Evolutionary conservation across 2,888 invertebrate species (phyloP), one percentile per base, ranked within the genome.

Genomic region (Byasa hedistus): DNA sequence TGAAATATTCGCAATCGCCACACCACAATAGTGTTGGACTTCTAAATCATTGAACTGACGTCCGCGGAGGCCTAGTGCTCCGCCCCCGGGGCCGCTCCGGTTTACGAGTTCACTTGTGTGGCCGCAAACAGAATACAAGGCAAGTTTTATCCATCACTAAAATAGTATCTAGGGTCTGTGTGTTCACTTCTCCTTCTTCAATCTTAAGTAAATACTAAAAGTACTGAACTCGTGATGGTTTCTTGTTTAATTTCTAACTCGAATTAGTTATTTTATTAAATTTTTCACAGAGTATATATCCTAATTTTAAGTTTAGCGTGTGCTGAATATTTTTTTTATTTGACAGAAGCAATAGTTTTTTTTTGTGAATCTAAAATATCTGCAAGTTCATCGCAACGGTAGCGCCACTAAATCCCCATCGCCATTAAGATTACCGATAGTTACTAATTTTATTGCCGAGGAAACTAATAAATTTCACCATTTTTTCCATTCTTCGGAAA

Each of bases 401-500:
- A 79, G 77, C 74, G 69, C 32, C 67, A 66, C 66, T 66, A 83
- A 77, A 80, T 83, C 76, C 81, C 80, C 68, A 74, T 74, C 68
- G 70, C 80, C 82, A 82, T 88, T 88, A 79, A 88, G 89, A 89
- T 89, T 77, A 71, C 71, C 76, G 87, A 87, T 88, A 86, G 72
- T 76, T 71, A 75, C 81, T 78, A 82, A 83, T 85, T 91, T 90
- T 90, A 91, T 89, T 83, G 85, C 75, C 79, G 81, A 84, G 86
- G 87, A 84, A 86, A 84, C 83, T 81, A 85, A 90, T 90, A 91
- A 90, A 90, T 90, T 84, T 83, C 72, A 72, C 70, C 66, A 19
- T 23, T 22, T n/a, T n/a, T n/a, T n/a, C n/a, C n/a, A n/a, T 39
- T 56, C 56, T 58, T 82, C 64, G 69, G 58, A 48, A 44, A 39